phyloP scores from a whole-genome alignment of 2,113 vertebrate species.

The Crotalus tigris region DNA sequence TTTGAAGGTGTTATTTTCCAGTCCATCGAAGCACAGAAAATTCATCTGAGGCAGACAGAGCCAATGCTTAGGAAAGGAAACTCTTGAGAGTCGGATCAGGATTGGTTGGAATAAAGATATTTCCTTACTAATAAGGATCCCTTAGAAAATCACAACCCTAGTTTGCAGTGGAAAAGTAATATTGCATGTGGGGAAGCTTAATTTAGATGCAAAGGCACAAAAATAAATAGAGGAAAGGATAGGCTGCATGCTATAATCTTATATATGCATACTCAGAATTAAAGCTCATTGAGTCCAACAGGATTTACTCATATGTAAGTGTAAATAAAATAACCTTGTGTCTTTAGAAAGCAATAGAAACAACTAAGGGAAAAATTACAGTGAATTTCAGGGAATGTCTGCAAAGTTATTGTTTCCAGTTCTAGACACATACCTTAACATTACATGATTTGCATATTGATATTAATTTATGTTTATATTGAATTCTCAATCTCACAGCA shows the following conservation, averaged over 20 bases:
- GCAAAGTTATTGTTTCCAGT: neutral
- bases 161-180: neutral
- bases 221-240: neutral
- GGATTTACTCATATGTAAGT: neutral
- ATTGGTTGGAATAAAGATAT: neutral
- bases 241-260: neutral
- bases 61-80: neutral
- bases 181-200: neutral
- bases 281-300: neutral
- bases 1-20: conserved; percentile 71
- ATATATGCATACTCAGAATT: neutral
- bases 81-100: neutral
- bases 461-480: neutral
- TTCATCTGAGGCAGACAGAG: conserved; percentile 15
- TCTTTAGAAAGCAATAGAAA: neutral
- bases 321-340: neutral
- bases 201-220: neutral
- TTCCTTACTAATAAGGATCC: neutral
- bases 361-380: neutral
- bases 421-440: neutral
- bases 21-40: conserved; percentile 69
- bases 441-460: neutral
- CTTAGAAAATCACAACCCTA: neutral
- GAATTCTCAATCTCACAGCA: neutral
- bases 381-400: neutral